A percentile compares a stretch with the other conserved stretches of the same genome.
Evolutionary conservation across 2,797 vertebrate species (phyloP).

Genomic region (Coluber constrictor): DNA sequence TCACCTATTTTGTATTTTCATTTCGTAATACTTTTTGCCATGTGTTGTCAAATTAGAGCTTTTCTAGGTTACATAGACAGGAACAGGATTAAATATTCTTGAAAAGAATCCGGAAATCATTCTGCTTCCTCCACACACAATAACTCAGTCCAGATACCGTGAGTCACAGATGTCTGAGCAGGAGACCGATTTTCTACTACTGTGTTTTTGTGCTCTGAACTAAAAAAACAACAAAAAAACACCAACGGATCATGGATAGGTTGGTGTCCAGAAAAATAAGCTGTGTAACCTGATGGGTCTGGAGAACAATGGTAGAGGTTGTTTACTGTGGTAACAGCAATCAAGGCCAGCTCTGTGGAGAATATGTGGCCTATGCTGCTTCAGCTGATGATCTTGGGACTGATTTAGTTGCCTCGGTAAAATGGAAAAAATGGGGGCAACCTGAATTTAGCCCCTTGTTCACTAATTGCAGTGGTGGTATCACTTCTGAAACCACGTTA

Average conservation of each 20-base stretch:
- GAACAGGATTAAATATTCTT: not conserved
- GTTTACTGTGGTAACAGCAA: not conserved
- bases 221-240: not conserved
- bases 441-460: not conserved
- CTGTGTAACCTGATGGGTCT: not conserved
- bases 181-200: not conserved
- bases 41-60: not conserved
- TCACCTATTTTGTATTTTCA: not conserved
- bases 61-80: not conserved
- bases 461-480: not conserved
- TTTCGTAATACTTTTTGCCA: not conserved
- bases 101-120: not conserved
- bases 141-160: not conserved
- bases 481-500: not conserved
- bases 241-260: not conserved
- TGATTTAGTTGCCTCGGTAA: not conserved
- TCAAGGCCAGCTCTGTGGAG: not conserved
- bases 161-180: not conserved
- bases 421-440: not conserved
- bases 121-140: not conserved
- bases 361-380: not conserved
- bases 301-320: not conserved
- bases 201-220: not conserved
- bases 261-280: not conserved
- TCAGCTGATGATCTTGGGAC: not conserved